Percentiles rank a stretch among this genome's conserved stretches.
Conservation (phyloP, 2,888 invertebrate species). For the Eupithecia insigniata region DNA sequence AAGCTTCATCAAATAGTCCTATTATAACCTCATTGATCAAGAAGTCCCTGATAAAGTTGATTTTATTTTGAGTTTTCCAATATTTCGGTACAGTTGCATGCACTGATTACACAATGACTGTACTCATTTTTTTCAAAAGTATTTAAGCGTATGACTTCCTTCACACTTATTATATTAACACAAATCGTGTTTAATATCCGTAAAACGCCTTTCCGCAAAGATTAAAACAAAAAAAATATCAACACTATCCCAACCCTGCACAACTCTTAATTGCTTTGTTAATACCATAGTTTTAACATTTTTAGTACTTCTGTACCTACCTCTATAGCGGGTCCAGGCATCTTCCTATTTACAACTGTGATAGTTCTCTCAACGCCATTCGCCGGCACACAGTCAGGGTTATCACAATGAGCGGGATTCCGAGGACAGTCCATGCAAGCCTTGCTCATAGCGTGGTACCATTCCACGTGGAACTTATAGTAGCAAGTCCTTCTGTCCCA, state of each 20-base stretch:
- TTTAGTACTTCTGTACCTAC: conserved; percentile 63
- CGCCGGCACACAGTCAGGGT: conserved; percentile 36
- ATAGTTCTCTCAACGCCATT: conserved; percentile 34
- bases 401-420: conserved; percentile 81
- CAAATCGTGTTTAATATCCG: not conserved
- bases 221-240: too few relatives aligned
- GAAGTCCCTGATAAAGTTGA: too few relatives aligned
- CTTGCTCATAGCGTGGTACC: conserved; percentile 42
- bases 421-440: conserved; percentile 91
- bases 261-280: too few relatives aligned
- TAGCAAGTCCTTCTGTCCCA: conserved; percentile 30
- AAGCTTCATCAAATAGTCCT: too few relatives aligned
- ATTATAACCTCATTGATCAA: too few relatives aligned
- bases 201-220: too few relatives aligned
- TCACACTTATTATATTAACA: too few relatives aligned
- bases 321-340: conserved; percentile 91
- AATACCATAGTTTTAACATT: too few relatives aligned
- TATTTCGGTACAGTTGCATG: not conserved
- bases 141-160: too few relatives aligned
- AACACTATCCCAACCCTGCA: too few relatives aligned
- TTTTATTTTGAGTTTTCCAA: too few relatives aligned
- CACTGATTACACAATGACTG: not conserved
- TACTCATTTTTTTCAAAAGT: too few relatives aligned
- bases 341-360: conserved; percentile 89
- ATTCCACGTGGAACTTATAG: conserved; percentile 38